phyloP scores from a whole-genome alignment of 2,797 vertebrate genomes.

The Echiichthys vipera region DNA sequence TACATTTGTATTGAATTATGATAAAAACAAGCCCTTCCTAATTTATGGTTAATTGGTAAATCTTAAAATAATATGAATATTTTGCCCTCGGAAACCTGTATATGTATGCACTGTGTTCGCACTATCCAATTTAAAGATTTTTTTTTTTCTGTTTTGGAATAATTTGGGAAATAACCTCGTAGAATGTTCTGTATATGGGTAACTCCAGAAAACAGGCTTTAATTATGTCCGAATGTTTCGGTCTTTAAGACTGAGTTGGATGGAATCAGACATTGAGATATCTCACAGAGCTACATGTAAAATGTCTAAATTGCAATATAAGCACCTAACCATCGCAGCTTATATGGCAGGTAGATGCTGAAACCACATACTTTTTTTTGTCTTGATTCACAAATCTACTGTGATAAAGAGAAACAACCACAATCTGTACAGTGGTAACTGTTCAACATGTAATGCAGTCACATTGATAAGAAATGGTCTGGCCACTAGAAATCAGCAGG shows the following conservation, averaged over 20 bases:
- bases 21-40: constrained; percentile 63
- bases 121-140: constrained; percentile 71
- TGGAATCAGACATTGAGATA: constrained; percentile 61
- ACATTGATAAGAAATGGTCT: constrained; percentile 44
- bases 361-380: constrained; percentile 80
- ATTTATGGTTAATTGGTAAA: constrained; percentile 73
- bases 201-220: constrained; percentile 83
- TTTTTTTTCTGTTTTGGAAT: constrained; percentile 71
- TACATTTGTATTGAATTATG: constrained; percentile 78
- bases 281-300: constrained; percentile 68
- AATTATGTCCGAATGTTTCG: constrained; percentile 78
- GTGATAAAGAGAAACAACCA: constrained; percentile 84
- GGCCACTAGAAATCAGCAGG: constrained; percentile 40
- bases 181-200: constrained; percentile 84
- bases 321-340: constrained; percentile 70
- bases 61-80: constrained; percentile 62
- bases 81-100: constrained; percentile 73
- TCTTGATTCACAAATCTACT: constrained; percentile 82
- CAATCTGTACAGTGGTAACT: constrained; percentile 95
- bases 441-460: constrained; percentile 88
- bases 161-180: constrained; percentile 79
- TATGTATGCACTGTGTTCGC: constrained; percentile 83
- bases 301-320: constrained; percentile 65
- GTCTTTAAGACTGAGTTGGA: constrained; percentile 64
- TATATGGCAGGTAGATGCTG: constrained; percentile 88